These are phyloP conservation scores for Drosophila fuyamai DNA, from an alignment of 1,140 invertebrate species.

Conservation along the genomic window DNA sequence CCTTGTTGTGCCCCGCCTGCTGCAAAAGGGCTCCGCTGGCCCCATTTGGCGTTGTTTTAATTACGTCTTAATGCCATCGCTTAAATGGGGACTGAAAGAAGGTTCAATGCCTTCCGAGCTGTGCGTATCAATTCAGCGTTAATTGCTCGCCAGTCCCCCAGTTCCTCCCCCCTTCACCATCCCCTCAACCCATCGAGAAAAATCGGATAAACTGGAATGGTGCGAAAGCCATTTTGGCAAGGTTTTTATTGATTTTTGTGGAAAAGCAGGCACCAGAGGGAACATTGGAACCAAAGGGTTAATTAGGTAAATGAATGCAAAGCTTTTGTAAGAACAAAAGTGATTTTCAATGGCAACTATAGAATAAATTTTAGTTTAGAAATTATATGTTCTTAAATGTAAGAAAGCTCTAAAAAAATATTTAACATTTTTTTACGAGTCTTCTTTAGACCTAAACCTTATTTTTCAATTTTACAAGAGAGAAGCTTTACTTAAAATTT, in stretches of 20 bases:
- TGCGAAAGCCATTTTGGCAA: constrained; percentile 70
- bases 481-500: too few relatives aligned
- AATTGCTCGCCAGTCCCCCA: constrained; percentile 61
- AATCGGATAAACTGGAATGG: constrained; percentile 72
- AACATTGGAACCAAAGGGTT: constrained; percentile 23
- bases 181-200: constrained; percentile 22
- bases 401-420: too few relatives aligned
- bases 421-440: too few relatives aligned
- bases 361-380: too few relatives aligned
- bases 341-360: background rate
- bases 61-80: constrained; percentile 79
- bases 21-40: constrained; percentile 14
- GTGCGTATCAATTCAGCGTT: constrained; percentile 78
- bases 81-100: constrained; percentile 48
- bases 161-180: constrained; percentile 15
- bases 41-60: constrained; percentile 79
- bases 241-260: constrained; percentile 61
- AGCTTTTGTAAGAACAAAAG: background rate
- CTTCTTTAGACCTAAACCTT: too few relatives aligned
- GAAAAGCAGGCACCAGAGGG: background rate
- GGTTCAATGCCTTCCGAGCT: constrained; percentile 56
- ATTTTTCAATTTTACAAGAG: too few relatives aligned
- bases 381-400: too few relatives aligned
- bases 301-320: constrained; percentile 6
- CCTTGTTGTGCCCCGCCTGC: constrained; percentile 14